These are phyloP conservation scores for Lacanobia oleracea DNA, from an alignment of 2,888 invertebrate genomes.

Conservation along the genomic window DNA sequence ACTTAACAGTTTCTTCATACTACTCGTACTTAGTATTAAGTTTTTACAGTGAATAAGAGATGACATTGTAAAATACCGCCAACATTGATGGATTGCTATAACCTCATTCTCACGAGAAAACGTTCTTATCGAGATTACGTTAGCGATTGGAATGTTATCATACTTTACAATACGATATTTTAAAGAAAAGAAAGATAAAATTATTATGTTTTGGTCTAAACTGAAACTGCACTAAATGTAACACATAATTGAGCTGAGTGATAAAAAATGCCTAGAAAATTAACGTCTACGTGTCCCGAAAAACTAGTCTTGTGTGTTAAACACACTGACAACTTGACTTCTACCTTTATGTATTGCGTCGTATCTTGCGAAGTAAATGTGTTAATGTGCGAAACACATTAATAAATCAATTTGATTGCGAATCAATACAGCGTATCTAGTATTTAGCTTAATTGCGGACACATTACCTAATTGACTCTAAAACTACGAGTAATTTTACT, in stretches of 20 bases:
- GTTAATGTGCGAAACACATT: slow-evolving; percentile 23
- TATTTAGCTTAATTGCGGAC: slow-evolving; percentile 44
- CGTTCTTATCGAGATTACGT: background rate
- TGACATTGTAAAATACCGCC: background rate
- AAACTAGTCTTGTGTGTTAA: background rate
- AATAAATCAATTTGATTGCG: slow-evolving; percentile 48
- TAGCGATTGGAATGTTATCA: background rate
- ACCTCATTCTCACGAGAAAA: slow-evolving; percentile 6
- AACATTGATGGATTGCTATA: background rate
- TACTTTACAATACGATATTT: background rate
- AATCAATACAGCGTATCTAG: slow-evolving; percentile 50
- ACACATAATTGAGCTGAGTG: background rate
- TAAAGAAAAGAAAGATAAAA: background rate
- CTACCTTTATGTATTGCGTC: slow-evolving; percentile 4
- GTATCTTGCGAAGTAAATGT: slow-evolving; percentile 3
- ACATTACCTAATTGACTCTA: slow-evolving; percentile 45
- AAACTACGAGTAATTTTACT: slow-evolving; percentile 60
- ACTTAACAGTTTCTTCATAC: background rate
- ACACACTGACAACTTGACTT: background rate
- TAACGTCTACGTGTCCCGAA: background rate
- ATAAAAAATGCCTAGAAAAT: background rate
- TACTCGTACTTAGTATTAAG: background rate
- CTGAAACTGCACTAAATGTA: background rate
- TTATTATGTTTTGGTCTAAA: background rate
- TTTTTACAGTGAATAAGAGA: slow-evolving; percentile 2